phyloP scores from a whole-genome alignment of 1,140 invertebrate species.

The Trigoniulus corallinus region DNA sequence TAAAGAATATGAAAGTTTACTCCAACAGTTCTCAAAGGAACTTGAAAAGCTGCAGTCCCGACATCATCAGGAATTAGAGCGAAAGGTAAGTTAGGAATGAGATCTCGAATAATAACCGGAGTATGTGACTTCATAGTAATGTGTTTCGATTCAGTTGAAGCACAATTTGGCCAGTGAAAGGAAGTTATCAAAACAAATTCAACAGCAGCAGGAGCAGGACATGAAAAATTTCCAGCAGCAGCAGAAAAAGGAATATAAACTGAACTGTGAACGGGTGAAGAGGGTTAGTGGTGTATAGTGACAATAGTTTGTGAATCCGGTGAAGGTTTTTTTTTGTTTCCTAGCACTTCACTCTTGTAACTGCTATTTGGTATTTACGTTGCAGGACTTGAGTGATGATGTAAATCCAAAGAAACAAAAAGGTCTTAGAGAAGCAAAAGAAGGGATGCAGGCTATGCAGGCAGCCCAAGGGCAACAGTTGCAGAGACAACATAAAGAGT shows the following conservation, averaged over 20 bases:
- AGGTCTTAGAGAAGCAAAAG: conserved; percentile 79
- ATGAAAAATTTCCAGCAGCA: conserved; percentile 71
- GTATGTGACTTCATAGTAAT: too few species aligned
- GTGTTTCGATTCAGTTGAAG: conserved; percentile 36
- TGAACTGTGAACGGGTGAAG: conserved; percentile 93
- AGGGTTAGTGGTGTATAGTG: conserved; percentile 6
- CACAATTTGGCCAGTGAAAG: conserved; percentile 78
- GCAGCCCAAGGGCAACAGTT: conserved; percentile 74
- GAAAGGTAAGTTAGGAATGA: conserved; percentile 38
- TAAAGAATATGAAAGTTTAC: conserved; percentile 86
- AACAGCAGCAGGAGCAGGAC: conserved; percentile 72
- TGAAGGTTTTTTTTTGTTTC: too few species aligned
- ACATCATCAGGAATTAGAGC: conserved; percentile 78
- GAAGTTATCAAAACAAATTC: conserved; percentile 85
- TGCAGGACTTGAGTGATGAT: conserved; percentile 73
- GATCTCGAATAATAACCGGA: neutral
- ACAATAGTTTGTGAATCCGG: conserved; percentile 1
- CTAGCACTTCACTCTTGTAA: too few species aligned
- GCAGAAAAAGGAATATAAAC: conserved; percentile 95
- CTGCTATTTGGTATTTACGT: conserved; percentile 2
- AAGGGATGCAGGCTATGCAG: conserved; percentile 77
- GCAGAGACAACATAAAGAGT: conserved; percentile 70
- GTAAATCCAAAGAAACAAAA: conserved; percentile 79
- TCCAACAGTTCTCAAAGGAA: conserved; percentile 80
- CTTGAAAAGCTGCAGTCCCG: conserved; percentile 72